Percentiles rank a stretch among this genome's conserved stretches.
phyloP scores from a whole-genome alignment of 1,140 invertebrate species.

The Hyposmocoma kahamanoa region DNA sequence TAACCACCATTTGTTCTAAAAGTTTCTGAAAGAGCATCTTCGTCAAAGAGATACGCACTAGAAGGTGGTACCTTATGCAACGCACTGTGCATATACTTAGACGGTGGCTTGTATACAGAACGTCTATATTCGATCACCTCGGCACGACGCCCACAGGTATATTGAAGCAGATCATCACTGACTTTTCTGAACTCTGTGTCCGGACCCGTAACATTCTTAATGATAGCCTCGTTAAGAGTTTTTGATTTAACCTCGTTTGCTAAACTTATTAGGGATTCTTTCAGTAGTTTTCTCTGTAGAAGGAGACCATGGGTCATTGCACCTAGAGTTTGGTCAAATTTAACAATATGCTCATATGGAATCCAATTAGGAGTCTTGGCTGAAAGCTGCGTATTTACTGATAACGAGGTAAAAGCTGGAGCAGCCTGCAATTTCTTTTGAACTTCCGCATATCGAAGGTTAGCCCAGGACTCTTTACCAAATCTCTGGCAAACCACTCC shows the following conservation, averaged over 20 bases:
- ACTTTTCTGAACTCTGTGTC: not conserved
- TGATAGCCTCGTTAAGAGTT: not conserved
- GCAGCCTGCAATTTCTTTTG: conserved; percentile 27
- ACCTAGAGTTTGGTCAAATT: conserved; percentile 2
- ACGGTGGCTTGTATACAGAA: not conserved
- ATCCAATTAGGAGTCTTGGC: conserved; percentile 6
- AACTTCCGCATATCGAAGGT: conserved; percentile 21
- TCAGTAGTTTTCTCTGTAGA: not conserved
- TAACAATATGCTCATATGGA: not conserved
- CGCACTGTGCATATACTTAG: not conserved
- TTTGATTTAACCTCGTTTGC: not conserved
- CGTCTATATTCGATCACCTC: conserved; percentile 2
- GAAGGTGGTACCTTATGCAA: conserved; percentile 2
- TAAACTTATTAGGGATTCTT: not conserved
- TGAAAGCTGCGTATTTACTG: conserved; percentile 5
- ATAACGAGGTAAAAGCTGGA: conserved; percentile 18
- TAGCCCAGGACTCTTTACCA: conserved; percentile 16
- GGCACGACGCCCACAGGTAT: not conserved
- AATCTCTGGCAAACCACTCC: conserved; percentile 16
- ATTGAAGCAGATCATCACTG: conserved; percentile 2
- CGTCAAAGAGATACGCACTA: not conserved
- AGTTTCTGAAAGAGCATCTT: not conserved
- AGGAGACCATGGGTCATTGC: conserved; percentile 1
- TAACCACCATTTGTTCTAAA: not conserved
- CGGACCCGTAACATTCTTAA: not conserved